Conservation (phyloP, 2,113 vertebrate genomes). For the Catagonus wagneri region DNA sequence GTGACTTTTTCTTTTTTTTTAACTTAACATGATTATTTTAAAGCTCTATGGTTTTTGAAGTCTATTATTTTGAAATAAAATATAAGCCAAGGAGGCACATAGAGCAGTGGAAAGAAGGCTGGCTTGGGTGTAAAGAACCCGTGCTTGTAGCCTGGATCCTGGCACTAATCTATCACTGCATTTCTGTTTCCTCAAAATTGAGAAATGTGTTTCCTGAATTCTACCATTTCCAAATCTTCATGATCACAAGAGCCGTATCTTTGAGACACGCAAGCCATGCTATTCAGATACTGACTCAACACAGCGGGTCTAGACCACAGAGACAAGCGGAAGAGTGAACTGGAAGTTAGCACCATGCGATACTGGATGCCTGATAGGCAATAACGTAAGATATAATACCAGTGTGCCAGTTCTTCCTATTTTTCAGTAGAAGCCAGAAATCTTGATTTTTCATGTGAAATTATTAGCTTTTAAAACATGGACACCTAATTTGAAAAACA, state of each 20-base stretch:
- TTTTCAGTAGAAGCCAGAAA: slow-evolving; percentile 16
- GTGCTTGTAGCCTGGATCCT: accelerated
- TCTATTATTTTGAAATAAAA: slow-evolving; percentile 30
- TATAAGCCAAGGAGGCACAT: neutral
- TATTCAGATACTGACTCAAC: neutral
- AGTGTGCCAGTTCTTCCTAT: neutral
- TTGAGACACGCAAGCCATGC: neutral
- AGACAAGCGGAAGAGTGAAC: neutral
- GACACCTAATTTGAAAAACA: neutral
- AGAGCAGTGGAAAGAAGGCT: neutral
- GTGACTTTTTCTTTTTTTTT: neutral
- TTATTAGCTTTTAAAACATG: neutral
- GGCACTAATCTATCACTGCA: neutral
- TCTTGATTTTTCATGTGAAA: neutral
- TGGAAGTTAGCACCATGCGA: neutral
- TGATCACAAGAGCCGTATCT: neutral
- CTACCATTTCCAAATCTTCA: neutral
- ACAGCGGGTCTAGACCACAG: neutral
- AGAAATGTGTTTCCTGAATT: neutral
- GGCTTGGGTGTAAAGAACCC: neutral
- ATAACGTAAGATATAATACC: neutral
- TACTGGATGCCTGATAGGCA: accelerated
- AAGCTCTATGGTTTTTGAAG: neutral
- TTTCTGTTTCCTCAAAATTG: neutral
- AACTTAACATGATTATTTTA: slow-evolving; percentile 23